phyloP scores from a whole-genome alignment of 2,888 invertebrate genomes.

The Boloria selene region DNA sequence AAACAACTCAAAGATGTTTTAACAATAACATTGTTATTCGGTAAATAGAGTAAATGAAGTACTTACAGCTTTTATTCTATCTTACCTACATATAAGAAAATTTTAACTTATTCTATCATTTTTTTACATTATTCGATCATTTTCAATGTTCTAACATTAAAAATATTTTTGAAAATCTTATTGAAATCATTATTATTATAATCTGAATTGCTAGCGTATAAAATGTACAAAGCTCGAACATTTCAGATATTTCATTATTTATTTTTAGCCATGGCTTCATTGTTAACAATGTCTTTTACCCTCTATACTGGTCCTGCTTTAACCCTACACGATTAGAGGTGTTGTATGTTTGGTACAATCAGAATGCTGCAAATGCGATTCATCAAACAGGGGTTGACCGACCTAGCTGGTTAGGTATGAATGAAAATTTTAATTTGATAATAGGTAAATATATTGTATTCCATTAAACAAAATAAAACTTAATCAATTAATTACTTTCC shows the following conservation, averaged over 20 bases:
- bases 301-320: constrained; percentile 79
- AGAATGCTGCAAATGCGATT: constrained; percentile 71
- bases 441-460: neutral
- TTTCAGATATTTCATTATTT: neutral
- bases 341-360: constrained; percentile 76
- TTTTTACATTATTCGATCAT: too few species aligned
- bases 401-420: constrained; percentile 70
- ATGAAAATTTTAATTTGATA: neutral
- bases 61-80: too few species aligned
- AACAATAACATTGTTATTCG: constrained; percentile 68
- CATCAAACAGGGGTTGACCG: constrained; percentile 74
- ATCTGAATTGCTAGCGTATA: too few species aligned
- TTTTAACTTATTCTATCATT: neutral
- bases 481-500: constrained; percentile 14
- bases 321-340: constrained; percentile 74
- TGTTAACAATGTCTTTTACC: constrained; percentile 69
- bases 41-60: constrained; percentile 44
- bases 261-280: constrained; percentile 75
- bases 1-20: constrained; percentile 67
- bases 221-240: too few species aligned
- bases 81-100: neutral
- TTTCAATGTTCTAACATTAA: too few species aligned
- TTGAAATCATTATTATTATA: too few species aligned
- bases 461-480: neutral
- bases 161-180: too few species aligned